Conservation (phyloP, 2,113 vertebrate genomes). For the Lucifuga dentata region DNA sequence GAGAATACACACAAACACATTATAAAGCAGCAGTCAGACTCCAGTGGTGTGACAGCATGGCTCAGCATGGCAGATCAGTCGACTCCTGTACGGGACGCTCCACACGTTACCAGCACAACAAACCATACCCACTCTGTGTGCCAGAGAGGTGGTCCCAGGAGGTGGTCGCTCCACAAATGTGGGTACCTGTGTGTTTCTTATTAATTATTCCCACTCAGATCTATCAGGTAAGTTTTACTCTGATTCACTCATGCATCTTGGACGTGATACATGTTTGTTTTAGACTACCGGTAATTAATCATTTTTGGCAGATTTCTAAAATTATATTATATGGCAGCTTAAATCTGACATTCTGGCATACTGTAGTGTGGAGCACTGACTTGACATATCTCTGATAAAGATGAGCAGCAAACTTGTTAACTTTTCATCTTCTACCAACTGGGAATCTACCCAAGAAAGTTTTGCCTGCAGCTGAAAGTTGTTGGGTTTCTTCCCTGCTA, state of each 20-base stretch:
- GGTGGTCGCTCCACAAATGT: slow-evolving; percentile 45
- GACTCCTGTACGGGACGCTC: slow-evolving; percentile 79
- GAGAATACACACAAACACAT: slow-evolving; percentile 86
- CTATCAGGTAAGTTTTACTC: slow-evolving; percentile 50
- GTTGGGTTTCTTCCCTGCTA: slow-evolving; percentile 20
- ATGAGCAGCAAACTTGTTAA: slow-evolving; percentile 27
- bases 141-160: slow-evolving; percentile 42
- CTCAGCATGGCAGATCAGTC: slow-evolving; percentile 96
- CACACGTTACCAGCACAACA: slow-evolving; percentile 73
- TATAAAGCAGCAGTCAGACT: slow-evolving; percentile 90
- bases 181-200: slow-evolving; percentile 42
- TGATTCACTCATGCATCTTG: slow-evolving; percentile 67
- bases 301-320: slow-evolving; percentile 52
- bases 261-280: slow-evolving; percentile 47
- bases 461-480: slow-evolving; percentile 28
- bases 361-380: slow-evolving; percentile 26
- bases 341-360: slow-evolving; percentile 60
- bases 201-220: slow-evolving; percentile 37
- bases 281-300: slow-evolving; percentile 1
- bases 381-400: neutral
- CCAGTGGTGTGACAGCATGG: slow-evolving; percentile 91
- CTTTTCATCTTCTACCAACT: slow-evolving; percentile 9
- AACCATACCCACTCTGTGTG: slow-evolving; percentile 48
- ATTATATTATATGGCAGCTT: slow-evolving; percentile 58
- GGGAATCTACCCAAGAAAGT: slow-evolving; percentile 19